Percentiles rank a stretch among this genome's conserved stretches.
Conservation (phyloP, 2,113 vertebrate species). For the Tonatia bakeri region DNA sequence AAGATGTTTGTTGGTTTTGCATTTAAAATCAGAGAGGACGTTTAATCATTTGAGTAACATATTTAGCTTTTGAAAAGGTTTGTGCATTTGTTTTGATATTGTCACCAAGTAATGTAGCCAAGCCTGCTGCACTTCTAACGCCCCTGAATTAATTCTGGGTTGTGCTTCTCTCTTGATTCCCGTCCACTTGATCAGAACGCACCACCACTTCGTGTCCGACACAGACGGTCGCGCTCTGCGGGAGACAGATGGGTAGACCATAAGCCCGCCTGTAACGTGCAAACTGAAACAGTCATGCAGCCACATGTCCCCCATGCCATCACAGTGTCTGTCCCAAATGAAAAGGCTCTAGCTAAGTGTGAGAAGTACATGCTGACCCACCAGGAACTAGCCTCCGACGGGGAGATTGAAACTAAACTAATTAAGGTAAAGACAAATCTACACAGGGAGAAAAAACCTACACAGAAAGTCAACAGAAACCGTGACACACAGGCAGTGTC, state of each 20-base stretch:
- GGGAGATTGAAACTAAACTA: conserved; percentile 94
- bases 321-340: conserved; percentile 88
- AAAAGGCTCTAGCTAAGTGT: conserved; percentile 92
- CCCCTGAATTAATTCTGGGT: conserved; percentile 55
- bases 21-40: conserved; percentile 24
- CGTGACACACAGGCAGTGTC: background rate
- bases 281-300: conserved; percentile 93
- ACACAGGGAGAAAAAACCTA: background rate
- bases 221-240: conserved; percentile 90
- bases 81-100: conserved; percentile 26
- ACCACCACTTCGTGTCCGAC: conserved; percentile 82
- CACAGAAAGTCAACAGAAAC: background rate
- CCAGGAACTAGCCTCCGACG: conserved; percentile 96
- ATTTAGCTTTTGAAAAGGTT: conserved; percentile 30
- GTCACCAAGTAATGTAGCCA: conserved; percentile 39
- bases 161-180: conserved; percentile 75
- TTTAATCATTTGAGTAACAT: conserved; percentile 1
- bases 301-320: conserved; percentile 91
- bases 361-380: conserved; percentile 98
- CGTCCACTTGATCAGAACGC: conserved; percentile 81
- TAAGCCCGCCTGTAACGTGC: conserved; percentile 88
- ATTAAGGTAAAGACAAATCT: conserved; percentile 88
- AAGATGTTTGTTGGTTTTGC: conserved; percentile 30
- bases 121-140: conserved; percentile 64
- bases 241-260: conserved; percentile 98